A percentile compares a stretch with the other conserved stretches of the same genome.
Evolutionary conservation across 2,113 vertebrate species (phyloP).

Genomic region (Poecile atricapillus): DNA sequence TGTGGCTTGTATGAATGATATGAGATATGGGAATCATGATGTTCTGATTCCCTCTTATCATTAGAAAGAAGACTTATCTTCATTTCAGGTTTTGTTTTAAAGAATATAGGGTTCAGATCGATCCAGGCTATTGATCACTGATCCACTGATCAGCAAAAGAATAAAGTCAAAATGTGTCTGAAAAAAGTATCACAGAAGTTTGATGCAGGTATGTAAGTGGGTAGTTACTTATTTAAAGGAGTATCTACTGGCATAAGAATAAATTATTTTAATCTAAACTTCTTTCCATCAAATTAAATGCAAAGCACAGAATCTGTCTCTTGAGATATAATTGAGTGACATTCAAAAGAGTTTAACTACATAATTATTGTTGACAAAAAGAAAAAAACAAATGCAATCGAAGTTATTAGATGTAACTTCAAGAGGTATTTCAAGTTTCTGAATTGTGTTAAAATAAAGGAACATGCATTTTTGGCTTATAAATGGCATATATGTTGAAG

Average conservation of each 20-base stretch:
- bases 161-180: background rate
- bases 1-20: background rate
- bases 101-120: background rate
- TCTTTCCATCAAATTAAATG: background rate
- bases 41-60: background rate
- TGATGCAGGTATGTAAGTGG: background rate
- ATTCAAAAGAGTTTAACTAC: background rate
- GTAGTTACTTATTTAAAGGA: background rate
- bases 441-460: background rate
- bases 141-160: background rate
- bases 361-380: background rate
- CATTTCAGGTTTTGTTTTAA: background rate
- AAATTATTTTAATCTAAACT: background rate
- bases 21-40: fast-evolving
- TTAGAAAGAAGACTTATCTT: background rate
- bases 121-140: background rate
- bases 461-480: background rate
- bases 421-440: background rate
- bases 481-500: background rate
- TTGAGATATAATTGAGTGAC: background rate
- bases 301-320: background rate
- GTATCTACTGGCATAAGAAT: background rate
- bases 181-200: background rate
- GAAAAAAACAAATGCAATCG: background rate
- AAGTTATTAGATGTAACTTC: background rate